Percentiles rank a stretch among this genome's conserved stretches.
Evolutionary conservation across 2,113 vertebrate genomes (phyloP).

Genomic region (Atractosteus spatula): DNA sequence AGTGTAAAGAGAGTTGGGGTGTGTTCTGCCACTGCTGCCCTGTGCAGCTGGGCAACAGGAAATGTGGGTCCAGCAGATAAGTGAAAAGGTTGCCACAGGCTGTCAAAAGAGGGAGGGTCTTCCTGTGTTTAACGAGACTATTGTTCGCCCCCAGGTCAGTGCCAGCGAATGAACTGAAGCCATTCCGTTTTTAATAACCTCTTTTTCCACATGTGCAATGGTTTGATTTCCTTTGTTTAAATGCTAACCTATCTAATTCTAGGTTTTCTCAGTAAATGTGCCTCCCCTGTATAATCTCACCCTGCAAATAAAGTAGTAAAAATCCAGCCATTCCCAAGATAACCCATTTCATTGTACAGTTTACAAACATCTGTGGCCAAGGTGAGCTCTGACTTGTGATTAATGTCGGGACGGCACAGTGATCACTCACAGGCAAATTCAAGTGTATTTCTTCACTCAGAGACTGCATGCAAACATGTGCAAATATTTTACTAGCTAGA

Average conservation of each 20-base stretch:
- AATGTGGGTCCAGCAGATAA: slow-evolving; percentile 44
- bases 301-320: background rate
- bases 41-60: slow-evolving; percentile 38
- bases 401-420: too few relatives aligned
- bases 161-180: background rate
- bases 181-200: background rate
- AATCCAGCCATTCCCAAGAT: too few relatives aligned
- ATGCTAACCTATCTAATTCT: too few relatives aligned
- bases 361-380: too few relatives aligned
- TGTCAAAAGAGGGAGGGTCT: slow-evolving; percentile 20
- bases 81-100: slow-evolving; percentile 9
- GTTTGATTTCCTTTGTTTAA: background rate
- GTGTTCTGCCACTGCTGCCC: slow-evolving; percentile 9
- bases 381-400: too few relatives aligned
- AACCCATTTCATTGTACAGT: too few relatives aligned
- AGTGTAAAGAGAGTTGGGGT: background rate
- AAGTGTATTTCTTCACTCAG: too few relatives aligned
- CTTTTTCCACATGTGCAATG: background rate
- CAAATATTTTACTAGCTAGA: too few relatives aligned
- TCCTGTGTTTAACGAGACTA: slow-evolving; percentile 29
- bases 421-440: too few relatives aligned
- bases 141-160: slow-evolving; percentile 22
- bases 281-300: too few relatives aligned
- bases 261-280: background rate
- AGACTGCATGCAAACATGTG: too few relatives aligned